Base-by-base conservation (phyloP, 2,797 vertebrate genomes). In the Heliangelus exortis region DNA sequence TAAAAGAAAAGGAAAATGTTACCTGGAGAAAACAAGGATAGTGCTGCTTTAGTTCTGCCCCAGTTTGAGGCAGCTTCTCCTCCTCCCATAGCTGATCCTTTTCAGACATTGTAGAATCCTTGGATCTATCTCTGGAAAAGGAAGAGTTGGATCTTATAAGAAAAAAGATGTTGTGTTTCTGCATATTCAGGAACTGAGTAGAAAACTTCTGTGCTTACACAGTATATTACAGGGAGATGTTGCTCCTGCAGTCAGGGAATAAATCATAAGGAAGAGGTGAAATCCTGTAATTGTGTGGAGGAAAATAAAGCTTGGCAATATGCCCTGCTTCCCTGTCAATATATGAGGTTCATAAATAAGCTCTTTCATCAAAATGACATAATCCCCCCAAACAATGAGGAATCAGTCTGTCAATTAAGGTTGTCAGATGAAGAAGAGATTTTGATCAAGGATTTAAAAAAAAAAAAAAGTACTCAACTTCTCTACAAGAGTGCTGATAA, bases 351-450 rank as follows among this genome's bases (percentile, higher is more conserved):
- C 85, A 91, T 94, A 92, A 96, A 91, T 62, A 88, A 88, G 47
- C 89, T 92, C 74, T 95, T 97, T 95, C 75, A 96, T 96, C 91
- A 90, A 69, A 80, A 31, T 50, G 47, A 92, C 59, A 57, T 92
- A 95, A 94, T 78, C 65, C 48, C 14, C 16, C 57, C 62, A 80
- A 91, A 96, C 68, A 78, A 87, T 33, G 26, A 75, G 74, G 91
- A 57, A 47, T 28, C 84, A 85, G 58, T 76, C 83, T 66, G 71
- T 83, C 84, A 55, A 28, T 15, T 71, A 66, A 71, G 55, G 80
- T 51, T 72, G 86, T 92, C 92, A 90, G 41, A 61, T 54, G 11
- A 91, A 95, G 59, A 93, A 80, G 48, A 62, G 17, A 74, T 57
- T 73, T 90, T 80, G 43, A 90, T 83, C 31, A 51, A 75, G 43